Evolutionary conservation across 2,113 vertebrate genomes (phyloP).

Genomic region (Rhombomys opimus): DNA sequence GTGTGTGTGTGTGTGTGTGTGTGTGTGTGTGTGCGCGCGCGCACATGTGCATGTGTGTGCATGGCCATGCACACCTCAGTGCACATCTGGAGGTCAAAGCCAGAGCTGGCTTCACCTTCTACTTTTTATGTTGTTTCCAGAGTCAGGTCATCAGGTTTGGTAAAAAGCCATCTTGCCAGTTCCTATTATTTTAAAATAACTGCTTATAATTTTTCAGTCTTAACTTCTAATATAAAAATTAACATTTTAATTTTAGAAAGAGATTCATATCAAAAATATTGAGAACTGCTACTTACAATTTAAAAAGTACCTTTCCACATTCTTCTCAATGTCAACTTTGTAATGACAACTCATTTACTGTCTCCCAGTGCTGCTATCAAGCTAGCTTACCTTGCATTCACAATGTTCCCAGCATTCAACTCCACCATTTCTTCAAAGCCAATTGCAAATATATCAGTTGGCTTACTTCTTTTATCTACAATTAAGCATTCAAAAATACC

Average conservation of each 20-base stretch:
- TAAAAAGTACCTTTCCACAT: not conserved
- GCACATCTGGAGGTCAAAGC: not conserved
- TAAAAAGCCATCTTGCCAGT: not conserved
- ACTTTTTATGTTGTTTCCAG: not conserved
- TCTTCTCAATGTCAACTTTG: not conserved
- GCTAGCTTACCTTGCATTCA: conserved; percentile 94
- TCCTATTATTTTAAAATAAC: not conserved
- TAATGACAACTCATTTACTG: not conserved
- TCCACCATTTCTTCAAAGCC: conserved; percentile 99
- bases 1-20: too few relatives aligned
- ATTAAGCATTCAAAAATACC: conserved; percentile 72
- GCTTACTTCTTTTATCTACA: conserved; percentile 93
- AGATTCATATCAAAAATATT: not conserved
- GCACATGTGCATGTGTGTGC: not conserved
- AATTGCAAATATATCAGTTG: conserved; percentile 97
- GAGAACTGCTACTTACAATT: not conserved
- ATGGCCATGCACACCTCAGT: not conserved
- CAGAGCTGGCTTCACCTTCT: not conserved
- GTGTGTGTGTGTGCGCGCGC: too few relatives aligned
- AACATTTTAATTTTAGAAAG: not conserved
- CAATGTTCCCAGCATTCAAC: conserved; percentile 98
- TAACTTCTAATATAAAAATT: conserved; percentile 39
- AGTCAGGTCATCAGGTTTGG: too few relatives aligned
- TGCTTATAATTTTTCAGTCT: conserved; percentile 5
- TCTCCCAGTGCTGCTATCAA: not conserved